These are phyloP conservation scores for Istiophorus platypterus DNA, from an alignment of 2,113 vertebrate genomes.

Conservation along the genomic window DNA sequence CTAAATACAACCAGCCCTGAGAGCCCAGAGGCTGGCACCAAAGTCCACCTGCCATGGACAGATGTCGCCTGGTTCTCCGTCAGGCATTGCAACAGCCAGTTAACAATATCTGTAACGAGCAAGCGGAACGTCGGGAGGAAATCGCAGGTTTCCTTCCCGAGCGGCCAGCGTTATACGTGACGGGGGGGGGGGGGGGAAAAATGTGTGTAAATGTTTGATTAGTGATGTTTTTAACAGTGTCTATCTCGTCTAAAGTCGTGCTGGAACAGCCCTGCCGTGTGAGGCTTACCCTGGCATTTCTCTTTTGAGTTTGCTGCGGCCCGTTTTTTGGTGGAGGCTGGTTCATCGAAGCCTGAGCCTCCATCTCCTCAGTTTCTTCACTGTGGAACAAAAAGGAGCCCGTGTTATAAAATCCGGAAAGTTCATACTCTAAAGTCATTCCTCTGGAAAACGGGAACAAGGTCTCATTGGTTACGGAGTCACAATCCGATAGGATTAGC, in stretches of 20 bases:
- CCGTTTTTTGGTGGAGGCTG: conserved; percentile 26
- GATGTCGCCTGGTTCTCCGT: conserved; percentile 18
- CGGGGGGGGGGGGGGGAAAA: not conserved
- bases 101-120: not conserved
- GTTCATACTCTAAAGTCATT: not conserved
- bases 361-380: conserved; percentile 28
- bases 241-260: not conserved
- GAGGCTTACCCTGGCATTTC: conserved; percentile 63
- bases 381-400: not conserved
- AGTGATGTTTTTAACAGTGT: not conserved
- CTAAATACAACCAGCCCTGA: conserved; percentile 11
- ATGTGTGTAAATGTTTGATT: not conserved
- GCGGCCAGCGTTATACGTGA: not conserved
- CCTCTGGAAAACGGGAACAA: accelerated
- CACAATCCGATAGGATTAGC: no score
- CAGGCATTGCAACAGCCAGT: conserved; percentile 12
- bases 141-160: not conserved
- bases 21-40: conserved; percentile 7
- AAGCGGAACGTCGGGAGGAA: not conserved
- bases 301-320: conserved; percentile 48
- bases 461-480: not conserved
- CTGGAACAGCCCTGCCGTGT: no score
- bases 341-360: conserved; percentile 2
- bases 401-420: not conserved
- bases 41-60: conserved; percentile 27